These are phyloP conservation scores for Teleogryllus occipitalis DNA, from an alignment of 1,140 invertebrate species.

Conservation along the genomic window DNA sequence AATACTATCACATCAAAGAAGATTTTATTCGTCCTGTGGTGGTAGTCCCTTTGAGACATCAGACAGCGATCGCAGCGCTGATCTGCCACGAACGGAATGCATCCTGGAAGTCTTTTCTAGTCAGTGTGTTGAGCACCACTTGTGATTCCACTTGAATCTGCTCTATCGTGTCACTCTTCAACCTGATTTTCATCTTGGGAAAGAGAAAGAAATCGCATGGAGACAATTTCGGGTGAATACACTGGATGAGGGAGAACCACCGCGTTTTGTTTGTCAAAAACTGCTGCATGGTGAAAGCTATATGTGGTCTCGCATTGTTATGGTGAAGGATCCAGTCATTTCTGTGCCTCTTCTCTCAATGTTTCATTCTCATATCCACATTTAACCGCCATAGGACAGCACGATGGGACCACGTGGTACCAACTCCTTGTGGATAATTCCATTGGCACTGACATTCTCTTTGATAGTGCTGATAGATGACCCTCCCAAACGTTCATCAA, in stretches of 20 bases:
- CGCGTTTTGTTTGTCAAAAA: background rate
- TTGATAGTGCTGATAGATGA: background rate
- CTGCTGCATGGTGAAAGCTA: background rate
- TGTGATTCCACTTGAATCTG: conserved; percentile 22
- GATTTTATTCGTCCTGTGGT: background rate
- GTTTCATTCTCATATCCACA: background rate
- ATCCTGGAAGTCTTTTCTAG: conserved; percentile 2
- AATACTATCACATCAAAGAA: background rate
- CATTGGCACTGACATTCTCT: background rate
- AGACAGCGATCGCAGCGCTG: background rate
- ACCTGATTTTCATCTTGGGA: conserved; percentile 8
- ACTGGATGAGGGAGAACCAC: background rate
- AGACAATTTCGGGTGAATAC: conserved; percentile 14
- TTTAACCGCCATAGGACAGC: background rate
- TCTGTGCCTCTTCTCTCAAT: background rate
- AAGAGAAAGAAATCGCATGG: conserved; percentile 11
- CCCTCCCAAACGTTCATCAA: background rate
- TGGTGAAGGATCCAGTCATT: background rate
- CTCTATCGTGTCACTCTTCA: conserved; percentile 17
- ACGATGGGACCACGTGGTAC: background rate
- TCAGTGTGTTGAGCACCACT: conserved; percentile 16
- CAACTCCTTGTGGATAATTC: background rate
- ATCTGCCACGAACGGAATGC: background rate
- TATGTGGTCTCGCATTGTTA: conserved; percentile 1
- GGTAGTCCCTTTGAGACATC: background rate